These are phyloP conservation scores for Solea senegalensis DNA, from an alignment of 2,113 vertebrate genomes.

Conservation along the genomic window DNA sequence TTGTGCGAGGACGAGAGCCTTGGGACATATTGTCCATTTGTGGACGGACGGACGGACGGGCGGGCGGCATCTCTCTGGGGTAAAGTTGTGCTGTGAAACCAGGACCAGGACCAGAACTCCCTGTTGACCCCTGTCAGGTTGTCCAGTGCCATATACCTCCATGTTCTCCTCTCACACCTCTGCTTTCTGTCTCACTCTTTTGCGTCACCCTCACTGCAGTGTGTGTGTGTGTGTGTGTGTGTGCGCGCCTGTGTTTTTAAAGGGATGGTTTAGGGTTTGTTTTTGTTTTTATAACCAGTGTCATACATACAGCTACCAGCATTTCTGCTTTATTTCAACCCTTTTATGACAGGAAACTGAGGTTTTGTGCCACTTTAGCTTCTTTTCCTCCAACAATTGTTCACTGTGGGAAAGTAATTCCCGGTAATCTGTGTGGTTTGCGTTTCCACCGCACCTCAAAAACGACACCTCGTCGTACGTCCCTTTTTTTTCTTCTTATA, in stretches of 20 bases:
- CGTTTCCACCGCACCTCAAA: too few species aligned
- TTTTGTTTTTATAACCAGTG: too few species aligned
- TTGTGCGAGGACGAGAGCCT: constrained; percentile 26
- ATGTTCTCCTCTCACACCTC: constrained; percentile 44
- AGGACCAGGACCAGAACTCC: constrained; percentile 62
- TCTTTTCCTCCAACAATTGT: too few species aligned
- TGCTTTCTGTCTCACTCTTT: constrained; percentile 32
- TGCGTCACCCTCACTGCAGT: constrained; percentile 44
- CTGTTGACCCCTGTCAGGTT: constrained; percentile 40
- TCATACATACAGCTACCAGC: too few species aligned
- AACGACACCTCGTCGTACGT: too few species aligned
- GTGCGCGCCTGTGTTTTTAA: constrained; percentile 25
- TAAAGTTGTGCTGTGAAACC: constrained; percentile 11
- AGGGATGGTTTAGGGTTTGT: too few species aligned
- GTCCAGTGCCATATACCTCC: constrained; percentile 57
- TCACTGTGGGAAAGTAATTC: too few species aligned
- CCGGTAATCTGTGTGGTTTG: too few species aligned
- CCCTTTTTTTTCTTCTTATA: too few species aligned
- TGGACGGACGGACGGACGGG: constrained; percentile 1
- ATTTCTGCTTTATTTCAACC: too few species aligned
- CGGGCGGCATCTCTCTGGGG: constrained; percentile 40
- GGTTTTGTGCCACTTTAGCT: too few species aligned
- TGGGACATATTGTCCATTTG: constrained; percentile 29
- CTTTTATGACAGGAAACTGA: too few species aligned
- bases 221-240: constrained; percentile 1